These are phyloP conservation scores for Cyclina sinensis DNA, from an alignment of 1,140 invertebrate species.

Conservation along the genomic window DNA sequence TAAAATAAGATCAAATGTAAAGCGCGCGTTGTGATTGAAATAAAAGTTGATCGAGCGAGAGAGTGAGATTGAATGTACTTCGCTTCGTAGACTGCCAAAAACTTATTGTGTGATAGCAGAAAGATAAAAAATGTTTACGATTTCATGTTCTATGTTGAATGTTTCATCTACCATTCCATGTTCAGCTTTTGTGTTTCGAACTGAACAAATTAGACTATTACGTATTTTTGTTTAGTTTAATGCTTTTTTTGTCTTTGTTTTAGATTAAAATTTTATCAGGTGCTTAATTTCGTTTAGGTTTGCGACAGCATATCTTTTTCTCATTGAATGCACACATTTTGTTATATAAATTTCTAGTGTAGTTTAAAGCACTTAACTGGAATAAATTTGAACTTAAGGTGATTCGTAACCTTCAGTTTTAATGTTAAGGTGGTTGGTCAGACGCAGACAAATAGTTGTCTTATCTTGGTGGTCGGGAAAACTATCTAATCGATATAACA, in stretches of 20 bases:
- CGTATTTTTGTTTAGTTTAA: conserved; percentile 49
- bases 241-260: conserved; percentile 11
- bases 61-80: neutral
- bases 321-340: neutral
- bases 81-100: too few relatives aligned
- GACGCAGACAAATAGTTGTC: neutral
- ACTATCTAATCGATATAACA: neutral
- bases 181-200: conserved; percentile 1
- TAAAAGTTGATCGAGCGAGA: neutral
- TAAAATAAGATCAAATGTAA: conserved; percentile 49
- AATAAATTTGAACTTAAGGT: too few relatives aligned
- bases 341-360: neutral
- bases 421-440: conserved; percentile 6
- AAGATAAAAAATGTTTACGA: neutral
- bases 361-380: neutral
- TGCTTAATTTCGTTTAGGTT: conserved; percentile 43
- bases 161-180: conserved; percentile 31
- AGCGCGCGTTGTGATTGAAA: neutral
- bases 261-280: conserved; percentile 5
- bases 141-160: neutral
- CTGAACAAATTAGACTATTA: conserved; percentile 51
- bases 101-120: neutral
- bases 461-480: neutral
- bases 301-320: neutral
- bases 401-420: neutral